Evolutionary conservation across 2,888 invertebrate genomes (phyloP), one percentile per base, ranked within the genome.

Genomic region (Autographa pulchrina): DNA sequence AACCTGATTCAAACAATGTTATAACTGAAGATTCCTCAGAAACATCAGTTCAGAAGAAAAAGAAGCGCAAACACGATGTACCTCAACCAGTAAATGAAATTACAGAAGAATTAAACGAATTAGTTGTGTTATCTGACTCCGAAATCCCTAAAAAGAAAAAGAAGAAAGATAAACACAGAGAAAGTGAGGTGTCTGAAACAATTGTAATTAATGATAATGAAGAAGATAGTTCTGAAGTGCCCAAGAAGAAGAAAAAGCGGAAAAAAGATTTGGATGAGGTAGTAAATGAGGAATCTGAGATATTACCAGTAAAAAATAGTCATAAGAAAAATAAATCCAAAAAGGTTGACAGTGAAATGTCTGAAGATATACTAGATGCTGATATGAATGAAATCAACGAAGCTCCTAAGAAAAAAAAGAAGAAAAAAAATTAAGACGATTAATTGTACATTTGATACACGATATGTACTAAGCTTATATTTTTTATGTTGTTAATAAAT

Each of bases 71-170:
- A 65, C 76, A 75, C 54, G 68, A 85, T 65, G 69, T 74, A 48
- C 77, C 66, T 72, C 73, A 71, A 25, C 62, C 73, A 16, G 35
- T 56, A 8, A 70, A 76, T 13, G 69, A 70, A 25, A 68, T 82
- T 20, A 62, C 60, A 52, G 79, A 80, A 8, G 71, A 70, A 68
- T 68, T 78, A 16, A 68, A 71, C 48, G 71, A 77, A 18, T 72
- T 82, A 60, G 71, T 9, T 54, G 70, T 79, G 0, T 77, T 79
- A 48, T 59, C 56, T 8, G 70, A 70, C 43, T 6, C 14, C 0
- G 82, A 81, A 35, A 70, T 77, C 9, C 80, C 78, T 9, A 88
- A 84, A 75, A 88, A 87, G 80, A 90, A 87, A 74, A 88, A 86
- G 66, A 85, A 86, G 62, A 84, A 87, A 82, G 75, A 86, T 66